Evolutionary conservation across 2,888 invertebrate species (phyloP).

Genomic region (Leistus spinibarbis): DNA sequence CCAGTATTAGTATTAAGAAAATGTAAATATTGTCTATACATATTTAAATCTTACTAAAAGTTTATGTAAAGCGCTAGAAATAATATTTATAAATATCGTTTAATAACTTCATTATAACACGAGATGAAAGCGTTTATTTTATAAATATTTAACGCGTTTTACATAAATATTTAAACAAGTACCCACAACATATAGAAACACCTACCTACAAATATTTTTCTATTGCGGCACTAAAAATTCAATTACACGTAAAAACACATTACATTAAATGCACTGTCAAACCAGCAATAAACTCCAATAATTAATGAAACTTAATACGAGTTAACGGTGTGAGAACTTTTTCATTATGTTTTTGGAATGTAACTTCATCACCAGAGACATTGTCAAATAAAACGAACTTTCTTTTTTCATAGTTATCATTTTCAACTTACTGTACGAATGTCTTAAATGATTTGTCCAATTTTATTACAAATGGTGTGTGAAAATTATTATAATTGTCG

Average conservation of each 20-base stretch:
- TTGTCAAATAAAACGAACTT: background rate
- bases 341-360: background rate
- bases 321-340: background rate
- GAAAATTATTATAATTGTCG: slow-evolving; percentile 7
- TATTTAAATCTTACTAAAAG: background rate
- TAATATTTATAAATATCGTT: background rate
- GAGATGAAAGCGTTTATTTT: background rate
- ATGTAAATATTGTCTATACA: background rate
- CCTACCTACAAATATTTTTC: background rate
- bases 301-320: background rate
- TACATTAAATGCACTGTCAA: background rate
- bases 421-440: background rate
- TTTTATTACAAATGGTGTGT: background rate
- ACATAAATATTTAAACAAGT: background rate
- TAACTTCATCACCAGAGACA: background rate
- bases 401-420: background rate
- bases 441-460: background rate
- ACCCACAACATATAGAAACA: background rate
- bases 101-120: background rate
- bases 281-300: background rate
- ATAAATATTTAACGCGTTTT: background rate
- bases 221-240: background rate
- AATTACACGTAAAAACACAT: background rate
- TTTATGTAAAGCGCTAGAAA: background rate
- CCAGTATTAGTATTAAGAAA: background rate